These are phyloP conservation scores for Sinocyclocheilus maitianheensis DNA, from an alignment of 2,113 vertebrate species.

Conservation along the genomic window DNA sequence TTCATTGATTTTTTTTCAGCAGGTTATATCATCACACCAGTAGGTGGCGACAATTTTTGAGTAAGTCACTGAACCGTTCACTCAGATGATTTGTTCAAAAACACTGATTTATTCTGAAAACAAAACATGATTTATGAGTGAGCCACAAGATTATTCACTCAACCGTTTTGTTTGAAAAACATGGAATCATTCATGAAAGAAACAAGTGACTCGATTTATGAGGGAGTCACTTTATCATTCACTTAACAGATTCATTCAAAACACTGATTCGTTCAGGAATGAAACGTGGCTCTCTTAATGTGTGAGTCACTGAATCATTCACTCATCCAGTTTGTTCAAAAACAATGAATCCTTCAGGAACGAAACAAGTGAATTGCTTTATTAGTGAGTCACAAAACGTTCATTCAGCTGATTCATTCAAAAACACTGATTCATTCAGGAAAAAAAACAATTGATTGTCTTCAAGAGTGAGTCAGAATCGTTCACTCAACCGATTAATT, in stretches of 20 bases:
- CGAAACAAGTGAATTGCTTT: background rate
- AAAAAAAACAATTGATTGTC: background rate
- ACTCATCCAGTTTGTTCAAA: background rate
- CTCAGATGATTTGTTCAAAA: background rate
- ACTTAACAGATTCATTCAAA: background rate
- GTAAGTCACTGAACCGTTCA: background rate
- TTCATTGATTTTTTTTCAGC: background rate
- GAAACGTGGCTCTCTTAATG: too few species aligned
- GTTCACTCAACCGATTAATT: background rate
- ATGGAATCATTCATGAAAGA: background rate
- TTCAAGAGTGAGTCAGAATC: background rate
- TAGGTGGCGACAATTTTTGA: background rate
- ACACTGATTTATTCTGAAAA: background rate
- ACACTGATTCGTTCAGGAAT: background rate
- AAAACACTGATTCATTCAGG: background rate
- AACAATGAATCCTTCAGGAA: background rate
- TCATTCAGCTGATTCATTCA: background rate
- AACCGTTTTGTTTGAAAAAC: background rate
- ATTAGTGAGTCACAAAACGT: background rate
- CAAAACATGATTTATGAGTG: background rate
- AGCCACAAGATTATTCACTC: background rate
- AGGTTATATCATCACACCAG: background rate
- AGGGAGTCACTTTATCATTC: background rate
- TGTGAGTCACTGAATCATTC: background rate
- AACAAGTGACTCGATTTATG: background rate